Base-by-base conservation (phyloP, 2,888 invertebrate species). In the Chymomyza procnemis region DNA sequence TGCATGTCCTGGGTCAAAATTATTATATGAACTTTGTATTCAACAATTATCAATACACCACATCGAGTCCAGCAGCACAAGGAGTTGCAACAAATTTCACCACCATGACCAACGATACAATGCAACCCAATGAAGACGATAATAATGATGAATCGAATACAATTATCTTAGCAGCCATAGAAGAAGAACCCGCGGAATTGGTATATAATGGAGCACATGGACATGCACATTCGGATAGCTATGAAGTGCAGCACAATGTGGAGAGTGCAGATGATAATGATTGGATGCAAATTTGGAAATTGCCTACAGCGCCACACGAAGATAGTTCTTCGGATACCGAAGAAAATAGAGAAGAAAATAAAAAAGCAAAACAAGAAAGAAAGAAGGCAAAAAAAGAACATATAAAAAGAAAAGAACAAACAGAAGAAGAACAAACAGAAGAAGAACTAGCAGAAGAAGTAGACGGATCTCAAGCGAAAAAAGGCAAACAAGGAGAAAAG, bases 11-110 rank as follows among this genome's bases (percentile, higher is more conserved):
- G 5, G 67, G 67, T 12, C 85, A 82, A 61, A 73, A 80, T 0
- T 82, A 82, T 63, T 82, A 85, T 26, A 73, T 85, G 16, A 82
- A 85, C 50, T 82, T 82, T 41, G 59, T 82, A 2, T 82, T 82
- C 50, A 82, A 82, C 21, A 82, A 82, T 61, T 68, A 76, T 60
- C 64, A 64, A 1, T 62, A 61, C 12, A 9, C 18, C 4, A 16
- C 34, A 6, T 56, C 56, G 16, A 56, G 12, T 22, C 26, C 16
- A 50, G 16, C 48, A 18, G 2, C 1, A 48, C 16, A n/a, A 48
- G 48, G 6, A 16, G 19, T 48, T 16, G 50, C 4, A 19, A 12
- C 50, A n/a, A 18, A 16, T 18, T 50, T 50, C 56, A 26, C 30
- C 22, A 4, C 30, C 30, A 56, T n/a, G 30, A n/a, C 12, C 56